Evolutionary conservation across 2,888 invertebrate genomes (phyloP), one percentile per base, ranked within the genome.

Genomic region (Cactoblastis cactorum): DNA sequence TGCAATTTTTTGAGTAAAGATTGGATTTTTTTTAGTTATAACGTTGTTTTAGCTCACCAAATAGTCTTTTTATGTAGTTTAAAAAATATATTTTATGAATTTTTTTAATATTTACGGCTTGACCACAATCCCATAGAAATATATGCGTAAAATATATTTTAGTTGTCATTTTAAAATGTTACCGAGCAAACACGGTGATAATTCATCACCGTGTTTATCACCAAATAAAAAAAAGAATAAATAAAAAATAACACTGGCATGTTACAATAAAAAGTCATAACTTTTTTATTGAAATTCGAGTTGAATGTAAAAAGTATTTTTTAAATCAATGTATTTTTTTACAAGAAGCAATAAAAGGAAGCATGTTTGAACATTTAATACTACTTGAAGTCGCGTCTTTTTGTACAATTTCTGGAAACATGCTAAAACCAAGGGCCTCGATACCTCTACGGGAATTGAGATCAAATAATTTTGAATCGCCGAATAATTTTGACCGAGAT

Each of bases 1-100:
- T 47, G 43, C 50, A 50, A 50, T 53, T 37, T 28, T 15, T 37
- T 8, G 3, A 1, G 11, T 11, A 37, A 37, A 37, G 11, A 15
- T 17, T 15, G 15, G 8, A 28, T n/a, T n/a, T n/a, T n/a, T n/a
- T n/a, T n/a, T n/a, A n/a, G n/a, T n/a, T n/a, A n/a, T n/a, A n/a
- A n/a, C n/a, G n/a, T n/a, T n/a, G n/a, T n/a, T n/a, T n/a, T n/a
- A n/a, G n/a, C n/a, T n/a, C n/a, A n/a, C n/a, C n/a, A n/a, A n/a
- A n/a, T n/a, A n/a, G n/a, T n/a, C n/a, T n/a, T n/a, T n/a, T n/a
- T n/a, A n/a, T n/a, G n/a, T n/a, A n/a, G n/a, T n/a, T n/a, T n/a
- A n/a, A n/a, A n/a, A n/a, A n/a, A n/a, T n/a, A n/a, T n/a, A n/a
- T n/a, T n/a, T n/a, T n/a, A n/a, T n/a, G n/a, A n/a, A n/a, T n/a